Base-by-base conservation (phyloP, 2,888 invertebrate genomes). In the Dastarcus helophoroides region DNA sequence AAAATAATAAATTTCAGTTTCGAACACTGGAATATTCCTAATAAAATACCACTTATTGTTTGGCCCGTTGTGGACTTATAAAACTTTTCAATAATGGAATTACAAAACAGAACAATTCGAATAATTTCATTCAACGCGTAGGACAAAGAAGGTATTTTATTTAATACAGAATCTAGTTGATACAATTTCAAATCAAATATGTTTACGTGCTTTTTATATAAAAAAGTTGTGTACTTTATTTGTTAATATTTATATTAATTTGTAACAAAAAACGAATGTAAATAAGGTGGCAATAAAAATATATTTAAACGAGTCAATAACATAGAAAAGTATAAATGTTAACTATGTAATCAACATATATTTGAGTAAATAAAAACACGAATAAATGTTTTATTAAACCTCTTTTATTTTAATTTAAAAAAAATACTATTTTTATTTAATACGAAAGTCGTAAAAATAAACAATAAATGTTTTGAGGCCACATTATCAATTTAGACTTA, bases 261-360 rank as follows among this genome's bases (percentile, higher is more conserved):
- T n/a, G 13, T 17, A 36, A 35, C 29, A 35, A 25, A 32, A 40
- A 41, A 46, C 44, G 43, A 44, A 44, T 52, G 53, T 51, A 51
- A 50, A 51, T 49, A 50, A 48, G 34, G 34, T 41, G 43, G 50
- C 49, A 51, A 51, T 51, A 53, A 53, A 50, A 38, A 31, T 39
- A 44, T 41, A 41, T 42, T 42, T 46, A 50, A 49, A 46, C 36
- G 40, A 48, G 46, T 48, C 49, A 47, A 48, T 48, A 48, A 51
- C 42, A 43, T 48, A 45, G 42, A 42, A 39, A 35, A 37, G 35
- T 32, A 41, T 50, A 43, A 47, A 49, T 50, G 48, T 50, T 44
- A 42, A 44, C 40, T 40, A 42, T 51, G 49, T 51, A 49, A 49
- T 36, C 44, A 40, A 27, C 34, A 35, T 43, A 47, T 48, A 44